Evolutionary conservation across 1,140 invertebrate species (phyloP), one percentile per base, ranked within the genome.

Genomic region (Hirudo medicinalis): DNA sequence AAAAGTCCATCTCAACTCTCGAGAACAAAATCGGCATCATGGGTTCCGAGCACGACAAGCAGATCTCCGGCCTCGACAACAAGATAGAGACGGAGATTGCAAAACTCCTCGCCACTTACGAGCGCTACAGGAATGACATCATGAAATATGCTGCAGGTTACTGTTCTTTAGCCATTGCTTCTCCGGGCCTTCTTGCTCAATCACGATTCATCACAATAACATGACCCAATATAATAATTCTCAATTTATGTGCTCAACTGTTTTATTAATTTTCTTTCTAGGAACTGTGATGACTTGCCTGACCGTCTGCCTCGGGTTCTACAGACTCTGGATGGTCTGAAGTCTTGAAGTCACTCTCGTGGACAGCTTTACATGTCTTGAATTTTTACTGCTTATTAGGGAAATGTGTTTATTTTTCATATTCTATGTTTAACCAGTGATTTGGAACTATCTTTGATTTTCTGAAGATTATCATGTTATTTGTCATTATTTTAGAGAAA

Each of bases 31-130:
- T 74, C 20, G 73, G 67, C 17, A 74, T 74, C 20, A 36, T 54
- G n/a, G 19, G 36, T n/a, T 72, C 73, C 13, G 70, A 74, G 22
- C 57, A 53, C 29, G 70, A 71, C 70, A 71, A 71, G 53, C 54
- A 67, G n/a, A 67, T 71, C 19, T 67, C 70, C 20, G 40, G 32
- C 25, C 74, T 82, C 22, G 74, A 79, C 69, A 80, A 80, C 68
- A 79, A 79, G 68, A 82, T 82, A 71, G 78, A 80, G 17, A 79
- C 77, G 36, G 79, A 81, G 55, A 75, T 81, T 6, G 80, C 80
- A 3, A 79, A 81, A 69, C 73, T 82, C 2, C 73, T 75, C 54
- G 81, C 81, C 6, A 76, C 75, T 8, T 79, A 76, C 76, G 81
- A 82, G 74, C 75, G 77, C 57, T 79, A 81, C 67, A 78, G 78